phyloP scores from a whole-genome alignment of 1,140 invertebrate genomes.

The Conus betulinus region DNA sequence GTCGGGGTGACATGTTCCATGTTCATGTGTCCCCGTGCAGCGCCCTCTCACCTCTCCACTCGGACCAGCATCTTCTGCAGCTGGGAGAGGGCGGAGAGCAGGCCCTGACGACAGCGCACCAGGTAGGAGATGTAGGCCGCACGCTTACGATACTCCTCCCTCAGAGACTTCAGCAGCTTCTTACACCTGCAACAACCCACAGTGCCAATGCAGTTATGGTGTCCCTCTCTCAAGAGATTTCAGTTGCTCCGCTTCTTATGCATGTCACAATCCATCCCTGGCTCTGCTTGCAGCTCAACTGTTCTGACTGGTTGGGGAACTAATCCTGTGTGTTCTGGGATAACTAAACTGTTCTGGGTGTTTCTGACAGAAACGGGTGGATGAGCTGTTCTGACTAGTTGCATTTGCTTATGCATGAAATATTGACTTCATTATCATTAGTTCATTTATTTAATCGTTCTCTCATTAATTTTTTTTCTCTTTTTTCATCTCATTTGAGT shows the following conservation, averaged over 20 bases:
- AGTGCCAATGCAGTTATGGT: not conserved
- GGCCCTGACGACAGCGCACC: conserved; percentile 86
- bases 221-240: conserved; percentile 83
- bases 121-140: conserved; percentile 91
- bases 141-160: conserved; percentile 87
- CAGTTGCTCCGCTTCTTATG: conserved; percentile 86
- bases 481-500: too few relatives aligned
- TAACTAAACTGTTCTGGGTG: too few relatives aligned
- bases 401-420: too few relatives aligned
- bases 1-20: too few relatives aligned
- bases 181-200: conserved; percentile 78
- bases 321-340: too few relatives aligned
- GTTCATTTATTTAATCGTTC: too few relatives aligned
- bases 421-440: too few relatives aligned
- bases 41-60: conserved; percentile 73
- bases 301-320: too few relatives aligned
- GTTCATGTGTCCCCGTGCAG: too few relatives aligned
- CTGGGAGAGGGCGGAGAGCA: conserved; percentile 87
- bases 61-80: conserved; percentile 81
- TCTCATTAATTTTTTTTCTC: too few relatives aligned
- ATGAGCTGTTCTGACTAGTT: too few relatives aligned
- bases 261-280: conserved; percentile 75
- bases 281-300: conserved; percentile 78
- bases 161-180: conserved; percentile 86
- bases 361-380: too few relatives aligned